Conservation (phyloP, 2,113 vertebrate genomes). For the Piprites chloris region DNA sequence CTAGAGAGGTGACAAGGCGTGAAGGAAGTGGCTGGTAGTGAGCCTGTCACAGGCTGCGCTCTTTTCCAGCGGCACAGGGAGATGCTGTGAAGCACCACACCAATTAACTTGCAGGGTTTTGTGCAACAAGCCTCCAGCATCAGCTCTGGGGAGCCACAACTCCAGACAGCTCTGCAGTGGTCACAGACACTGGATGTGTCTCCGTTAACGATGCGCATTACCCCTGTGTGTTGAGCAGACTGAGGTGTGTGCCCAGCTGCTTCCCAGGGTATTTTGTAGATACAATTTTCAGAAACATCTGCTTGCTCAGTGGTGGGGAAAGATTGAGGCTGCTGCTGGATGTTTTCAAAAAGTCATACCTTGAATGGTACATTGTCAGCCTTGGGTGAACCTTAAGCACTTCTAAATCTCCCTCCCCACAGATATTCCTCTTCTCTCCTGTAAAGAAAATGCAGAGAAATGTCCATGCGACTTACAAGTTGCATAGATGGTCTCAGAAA, state of each 20-base stretch:
- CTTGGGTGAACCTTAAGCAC: not conserved
- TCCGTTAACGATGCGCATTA: rapidly evolving
- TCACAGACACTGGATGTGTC: not conserved
- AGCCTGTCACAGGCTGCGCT: not conserved
- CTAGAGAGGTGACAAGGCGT: not conserved
- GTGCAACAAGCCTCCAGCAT: not conserved
- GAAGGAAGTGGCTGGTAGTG: not conserved
- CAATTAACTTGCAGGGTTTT: not conserved
- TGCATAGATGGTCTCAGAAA: not conserved
- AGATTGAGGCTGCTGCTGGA: not conserved
- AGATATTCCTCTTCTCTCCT: not conserved
- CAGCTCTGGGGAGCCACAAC: not conserved
- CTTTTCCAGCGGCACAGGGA: rapidly evolving
- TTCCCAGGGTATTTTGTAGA: not conserved
- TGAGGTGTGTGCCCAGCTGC: not conserved
- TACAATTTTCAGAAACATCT: not conserved
- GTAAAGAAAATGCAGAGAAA: not conserved
- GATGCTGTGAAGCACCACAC: not conserved
- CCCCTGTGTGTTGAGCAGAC: not conserved
- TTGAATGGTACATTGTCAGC: not conserved
- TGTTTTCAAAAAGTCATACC: not conserved
- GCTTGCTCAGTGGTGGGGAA: not conserved
- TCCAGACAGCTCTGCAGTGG: not conserved
- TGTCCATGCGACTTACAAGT: not conserved
- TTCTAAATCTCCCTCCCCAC: not conserved